These are phyloP conservation scores for Idaea biselata DNA, from an alignment of 2,888 invertebrate species.

Conservation along the genomic window DNA sequence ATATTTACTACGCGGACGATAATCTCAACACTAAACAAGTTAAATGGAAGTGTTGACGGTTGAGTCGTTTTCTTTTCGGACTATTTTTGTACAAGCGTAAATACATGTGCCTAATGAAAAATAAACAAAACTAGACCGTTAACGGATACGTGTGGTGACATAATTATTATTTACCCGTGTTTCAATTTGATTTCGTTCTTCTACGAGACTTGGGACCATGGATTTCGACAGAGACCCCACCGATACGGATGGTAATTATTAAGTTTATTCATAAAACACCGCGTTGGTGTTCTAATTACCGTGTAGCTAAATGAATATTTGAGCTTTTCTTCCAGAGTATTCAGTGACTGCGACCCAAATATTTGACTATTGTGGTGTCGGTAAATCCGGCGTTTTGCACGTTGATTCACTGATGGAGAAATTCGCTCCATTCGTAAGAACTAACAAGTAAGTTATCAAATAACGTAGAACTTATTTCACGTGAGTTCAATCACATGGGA, in stretches of 20 bases:
- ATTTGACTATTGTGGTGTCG: slow-evolving; percentile 68
- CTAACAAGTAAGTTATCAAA: slow-evolving; percentile 61
- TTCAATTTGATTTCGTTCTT: slow-evolving; percentile 19
- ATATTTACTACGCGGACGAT: not conserved
- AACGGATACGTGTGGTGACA: slow-evolving; percentile 37
- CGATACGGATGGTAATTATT: slow-evolving; percentile 58
- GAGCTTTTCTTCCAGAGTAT: slow-evolving; percentile 60
- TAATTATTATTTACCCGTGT: slow-evolving; percentile 20
- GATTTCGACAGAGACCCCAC: slow-evolving; percentile 56
- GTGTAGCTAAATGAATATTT: slow-evolving; percentile 44
- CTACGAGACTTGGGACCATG: slow-evolving; percentile 43
- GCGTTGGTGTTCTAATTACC: slow-evolving; percentile 59
- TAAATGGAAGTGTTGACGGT: slow-evolving; percentile 11
- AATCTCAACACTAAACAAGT: not conserved
- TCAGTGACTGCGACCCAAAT: slow-evolving; percentile 68
- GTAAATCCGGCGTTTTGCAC: slow-evolving; percentile 54
- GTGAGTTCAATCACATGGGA: too few species aligned
- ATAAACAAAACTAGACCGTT: slow-evolving; percentile 53
- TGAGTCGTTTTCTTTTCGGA: slow-evolving; percentile 32
- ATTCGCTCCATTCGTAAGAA: slow-evolving; percentile 68
- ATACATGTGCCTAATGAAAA: slow-evolving; percentile 54
- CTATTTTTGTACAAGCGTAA: slow-evolving; percentile 43
- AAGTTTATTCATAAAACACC: slow-evolving; percentile 45
- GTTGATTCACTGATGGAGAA: slow-evolving; percentile 70
- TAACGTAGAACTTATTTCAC: too few species aligned